These are phyloP conservation scores for Isurus oxyrinchus DNA, from an alignment of 2,113 vertebrate species.

Conservation along the genomic window DNA sequence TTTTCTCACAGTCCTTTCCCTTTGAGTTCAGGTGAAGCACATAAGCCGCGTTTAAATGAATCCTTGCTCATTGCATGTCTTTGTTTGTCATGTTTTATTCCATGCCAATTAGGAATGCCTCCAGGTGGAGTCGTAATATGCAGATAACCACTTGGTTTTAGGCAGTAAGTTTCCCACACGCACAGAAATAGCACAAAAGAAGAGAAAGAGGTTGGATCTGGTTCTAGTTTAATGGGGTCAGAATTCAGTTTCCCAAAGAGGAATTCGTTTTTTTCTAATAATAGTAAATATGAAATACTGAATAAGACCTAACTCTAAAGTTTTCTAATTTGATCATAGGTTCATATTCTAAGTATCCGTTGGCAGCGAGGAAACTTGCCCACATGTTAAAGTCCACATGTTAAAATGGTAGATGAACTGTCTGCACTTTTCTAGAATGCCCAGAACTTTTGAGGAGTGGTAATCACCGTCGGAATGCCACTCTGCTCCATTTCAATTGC, in stretches of 20 bases:
- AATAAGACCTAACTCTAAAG: neutral
- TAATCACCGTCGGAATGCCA: too few species aligned
- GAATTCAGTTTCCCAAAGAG: neutral
- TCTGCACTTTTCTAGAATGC: neutral
- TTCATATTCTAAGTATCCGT: neutral
- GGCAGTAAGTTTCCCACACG: neutral
- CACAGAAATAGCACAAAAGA: neutral
- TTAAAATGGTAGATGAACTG: neutral
- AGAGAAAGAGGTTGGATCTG: neutral
- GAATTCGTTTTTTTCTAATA: neutral
- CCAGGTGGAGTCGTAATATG: neutral
- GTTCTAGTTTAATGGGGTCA: neutral
- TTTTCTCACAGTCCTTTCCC: neutral
- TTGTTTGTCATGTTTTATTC: neutral
- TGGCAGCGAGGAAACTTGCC: neutral
- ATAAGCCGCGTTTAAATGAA: neutral
- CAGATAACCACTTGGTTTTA: neutral
- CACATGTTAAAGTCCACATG: neutral
- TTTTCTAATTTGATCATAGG: neutral
- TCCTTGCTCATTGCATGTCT: neutral
- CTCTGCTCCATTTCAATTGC: too few species aligned
- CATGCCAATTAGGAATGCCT: slow-evolving; percentile 8
- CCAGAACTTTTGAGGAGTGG: too few species aligned
- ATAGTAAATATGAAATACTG: neutral
- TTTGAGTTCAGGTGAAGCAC: neutral